These are phyloP conservation scores for Andrena praecox DNA, from an alignment of 2,888 invertebrate species.

Conservation along the genomic window DNA sequence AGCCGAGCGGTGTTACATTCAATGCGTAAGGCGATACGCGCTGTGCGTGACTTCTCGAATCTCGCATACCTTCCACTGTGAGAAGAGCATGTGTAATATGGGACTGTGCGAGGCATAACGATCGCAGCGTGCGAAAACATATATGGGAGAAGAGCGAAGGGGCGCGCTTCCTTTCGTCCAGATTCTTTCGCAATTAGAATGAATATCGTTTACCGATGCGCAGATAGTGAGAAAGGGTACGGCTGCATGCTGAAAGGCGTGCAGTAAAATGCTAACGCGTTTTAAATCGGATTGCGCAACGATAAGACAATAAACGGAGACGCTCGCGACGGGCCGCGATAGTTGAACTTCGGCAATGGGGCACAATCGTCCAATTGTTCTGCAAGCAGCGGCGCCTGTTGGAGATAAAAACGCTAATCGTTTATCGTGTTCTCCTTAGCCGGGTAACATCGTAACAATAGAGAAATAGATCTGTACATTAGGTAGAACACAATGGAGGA, in stretches of 20 bases:
- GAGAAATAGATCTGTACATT: conserved; percentile 35
- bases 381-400: neutral
- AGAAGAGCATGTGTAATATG: neutral
- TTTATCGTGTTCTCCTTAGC: conserved; percentile 27
- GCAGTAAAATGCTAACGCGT: neutral
- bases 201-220: neutral
- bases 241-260: no score
- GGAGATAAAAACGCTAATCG: conserved; percentile 23
- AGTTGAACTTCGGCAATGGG: conserved; percentile 38
- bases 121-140: neutral
- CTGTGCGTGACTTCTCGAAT: conserved; percentile 23
- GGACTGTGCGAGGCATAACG: conserved; percentile 13
- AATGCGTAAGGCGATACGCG: conserved; percentile 19
- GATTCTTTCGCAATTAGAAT: neutral
- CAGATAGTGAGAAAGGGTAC: neutral
- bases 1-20: neutral
- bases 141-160: neutral
- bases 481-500: conserved; percentile 33
- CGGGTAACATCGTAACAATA: conserved; percentile 30
- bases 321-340: neutral
- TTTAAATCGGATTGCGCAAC: conserved; percentile 30
- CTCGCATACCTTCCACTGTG: conserved; percentile 1
- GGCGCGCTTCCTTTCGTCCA: neutral
- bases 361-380: conserved; percentile 34
- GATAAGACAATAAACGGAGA: conserved; percentile 4